phyloP scores from a whole-genome alignment of 1,140 invertebrate species.

The Marisa cornuarietis region DNA sequence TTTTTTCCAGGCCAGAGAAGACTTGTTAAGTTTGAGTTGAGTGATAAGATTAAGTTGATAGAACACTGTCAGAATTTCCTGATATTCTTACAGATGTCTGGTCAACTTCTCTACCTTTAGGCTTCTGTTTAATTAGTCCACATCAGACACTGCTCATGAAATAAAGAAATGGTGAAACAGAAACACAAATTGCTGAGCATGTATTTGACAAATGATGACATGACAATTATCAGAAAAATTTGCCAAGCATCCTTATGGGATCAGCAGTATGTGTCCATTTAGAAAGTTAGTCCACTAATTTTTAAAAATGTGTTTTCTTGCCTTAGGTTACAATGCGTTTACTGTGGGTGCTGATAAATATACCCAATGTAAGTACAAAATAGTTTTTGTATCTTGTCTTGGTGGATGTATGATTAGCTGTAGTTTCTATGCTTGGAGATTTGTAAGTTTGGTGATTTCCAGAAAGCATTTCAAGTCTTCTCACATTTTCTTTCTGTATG shows the following conservation, averaged over 20 bases:
- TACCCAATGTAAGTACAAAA: slow-evolving; percentile 66
- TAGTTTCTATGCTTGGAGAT: too few relatives aligned
- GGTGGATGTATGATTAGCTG: background rate
- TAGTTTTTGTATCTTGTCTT: background rate
- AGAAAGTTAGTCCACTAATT: too few relatives aligned
- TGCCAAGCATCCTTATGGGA: background rate
- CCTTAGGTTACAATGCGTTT: slow-evolving; percentile 81
- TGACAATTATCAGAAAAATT: background rate
- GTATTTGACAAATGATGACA: background rate
- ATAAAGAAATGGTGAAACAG: background rate
- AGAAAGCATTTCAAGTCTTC: background rate
- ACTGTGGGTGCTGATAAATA: slow-evolving; percentile 80
- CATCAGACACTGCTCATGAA: background rate
- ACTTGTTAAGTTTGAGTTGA: too few relatives aligned
- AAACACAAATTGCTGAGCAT: background rate
- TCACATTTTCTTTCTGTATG: too few relatives aligned
- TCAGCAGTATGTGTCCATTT: background rate
- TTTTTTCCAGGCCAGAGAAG: too few relatives aligned
- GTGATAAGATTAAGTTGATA: too few relatives aligned
- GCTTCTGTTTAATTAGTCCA: background rate
- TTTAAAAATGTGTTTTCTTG: slow-evolving; percentile 20
- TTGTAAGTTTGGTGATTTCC: too few relatives aligned
- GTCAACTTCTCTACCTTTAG: background rate
- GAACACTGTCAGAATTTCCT: background rate
- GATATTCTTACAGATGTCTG: background rate